These are phyloP conservation scores for Ceyx melanurus DNA, from an alignment of 2,113 vertebrate genomes.

Conservation along the genomic window DNA sequence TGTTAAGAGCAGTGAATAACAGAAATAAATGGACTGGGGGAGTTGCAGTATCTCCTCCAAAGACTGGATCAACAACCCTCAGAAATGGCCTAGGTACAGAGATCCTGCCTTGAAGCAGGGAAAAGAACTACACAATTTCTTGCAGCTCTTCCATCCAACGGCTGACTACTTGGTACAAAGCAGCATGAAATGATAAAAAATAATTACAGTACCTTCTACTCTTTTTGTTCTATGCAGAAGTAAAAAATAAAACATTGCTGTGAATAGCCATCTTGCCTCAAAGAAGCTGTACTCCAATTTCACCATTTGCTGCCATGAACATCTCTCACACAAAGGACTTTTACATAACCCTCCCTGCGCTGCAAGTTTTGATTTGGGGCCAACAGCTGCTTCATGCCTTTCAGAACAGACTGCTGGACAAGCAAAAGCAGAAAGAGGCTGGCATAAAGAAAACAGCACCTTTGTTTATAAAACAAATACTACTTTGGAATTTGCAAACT, in stretches of 20 bases:
- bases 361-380: conserved; percentile 59
- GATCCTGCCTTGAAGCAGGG: not conserved
- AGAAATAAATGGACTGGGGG: not conserved
- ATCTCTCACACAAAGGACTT: conserved; percentile 68
- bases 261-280: conserved; percentile 1
- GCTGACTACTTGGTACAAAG: not conserved
- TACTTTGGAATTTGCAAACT: conserved; percentile 48
- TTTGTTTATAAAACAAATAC: conserved; percentile 58
- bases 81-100: not conserved
- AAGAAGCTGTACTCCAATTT: conserved; percentile 28
- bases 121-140: not conserved
- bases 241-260: conserved; percentile 26
- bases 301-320: conserved; percentile 44
- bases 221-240: not conserved
- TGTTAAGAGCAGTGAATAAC: not conserved
- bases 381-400: conserved; percentile 73
- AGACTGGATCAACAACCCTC: not conserved
- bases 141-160: not conserved
- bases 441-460: conserved; percentile 45
- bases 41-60: not conserved
- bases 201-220: no score
- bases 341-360: conserved; percentile 64
- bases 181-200: not conserved
- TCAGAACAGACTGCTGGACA: conserved; percentile 64
- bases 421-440: conserved; percentile 56